Evolutionary conservation across 2,888 invertebrate species (phyloP).

Genomic region (Caenorhabditis macrosperma): DNA sequence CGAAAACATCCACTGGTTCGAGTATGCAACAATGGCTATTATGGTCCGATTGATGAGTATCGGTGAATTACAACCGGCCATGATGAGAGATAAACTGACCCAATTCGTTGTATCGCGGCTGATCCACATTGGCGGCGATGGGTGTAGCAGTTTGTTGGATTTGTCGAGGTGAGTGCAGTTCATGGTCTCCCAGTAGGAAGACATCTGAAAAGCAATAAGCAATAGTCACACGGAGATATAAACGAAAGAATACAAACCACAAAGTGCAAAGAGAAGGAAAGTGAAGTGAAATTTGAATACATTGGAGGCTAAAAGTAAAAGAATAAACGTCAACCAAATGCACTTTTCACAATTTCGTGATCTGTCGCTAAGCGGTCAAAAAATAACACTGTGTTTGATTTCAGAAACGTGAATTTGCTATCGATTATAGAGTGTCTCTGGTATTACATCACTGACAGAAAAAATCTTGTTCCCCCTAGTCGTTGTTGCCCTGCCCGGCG

Average conservation of each 20-base stretch:
- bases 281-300: background rate
- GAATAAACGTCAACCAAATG: conserved; percentile 5
- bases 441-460: conserved; percentile 37
- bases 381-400: too few species aligned
- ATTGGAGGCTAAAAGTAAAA: background rate
- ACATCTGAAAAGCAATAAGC: conserved; percentile 39
- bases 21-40: conserved; percentile 1
- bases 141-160: conserved; percentile 52
- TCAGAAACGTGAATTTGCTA: conserved; percentile 16
- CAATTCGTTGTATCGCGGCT: conserved; percentile 42
- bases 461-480: conserved; percentile 48
- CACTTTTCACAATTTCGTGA: background rate
- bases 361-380: background rate
- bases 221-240: background rate
- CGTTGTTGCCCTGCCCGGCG: conserved; percentile 16
- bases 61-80: conserved; percentile 33
- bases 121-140: conserved; percentile 53
- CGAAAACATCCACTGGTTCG: background rate
- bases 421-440: conserved; percentile 27
- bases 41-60: conserved; percentile 35
- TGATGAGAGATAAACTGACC: conserved; percentile 50
- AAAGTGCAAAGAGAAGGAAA: conserved; percentile 23
- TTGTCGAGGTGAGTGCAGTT: conserved; percentile 51
- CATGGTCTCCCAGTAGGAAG: conserved; percentile 53
- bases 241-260: background rate